A percentile compares a stretch with the other conserved stretches of the same genome.
phyloP scores from a whole-genome alignment of 2,113 vertebrate species.

The Caranx melampygus region DNA sequence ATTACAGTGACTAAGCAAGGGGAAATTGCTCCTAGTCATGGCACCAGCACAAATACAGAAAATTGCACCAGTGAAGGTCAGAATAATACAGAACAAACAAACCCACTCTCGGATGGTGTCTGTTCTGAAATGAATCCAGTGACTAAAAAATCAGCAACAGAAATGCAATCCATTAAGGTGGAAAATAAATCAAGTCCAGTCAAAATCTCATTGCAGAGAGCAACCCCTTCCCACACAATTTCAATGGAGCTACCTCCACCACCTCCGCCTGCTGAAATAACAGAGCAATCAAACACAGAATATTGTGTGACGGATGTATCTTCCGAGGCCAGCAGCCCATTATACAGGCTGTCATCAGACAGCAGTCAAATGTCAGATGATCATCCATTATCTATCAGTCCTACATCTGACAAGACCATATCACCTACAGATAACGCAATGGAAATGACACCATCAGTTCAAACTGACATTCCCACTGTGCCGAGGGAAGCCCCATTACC shows the following conservation, averaged over 20 bases:
- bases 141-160: constrained; percentile 4
- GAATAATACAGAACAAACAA: constrained; percentile 20
- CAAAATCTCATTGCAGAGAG: constrained; percentile 45
- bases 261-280: constrained; percentile 36
- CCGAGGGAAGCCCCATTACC: constrained; percentile 34
- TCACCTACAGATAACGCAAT: constrained; percentile 30
- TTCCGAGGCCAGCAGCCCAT: constrained; percentile 52
- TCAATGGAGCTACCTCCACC: constrained; percentile 49
- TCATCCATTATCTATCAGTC: constrained; percentile 49
- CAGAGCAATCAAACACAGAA: constrained; percentile 39
- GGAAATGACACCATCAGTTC: constrained; percentile 44
- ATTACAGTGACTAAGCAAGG: not conserved
- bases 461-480: constrained; percentile 19
- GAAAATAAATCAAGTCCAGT: constrained; percentile 53
- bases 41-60: constrained; percentile 1
- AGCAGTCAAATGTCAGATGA: constrained; percentile 59
- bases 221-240: constrained; percentile 7
- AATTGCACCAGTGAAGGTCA: not conserved
- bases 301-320: constrained; percentile 7
- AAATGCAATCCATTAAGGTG: constrained; percentile 1
- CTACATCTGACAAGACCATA: constrained; percentile 40
- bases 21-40: not conserved
- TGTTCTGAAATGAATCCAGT: not conserved
- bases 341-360: constrained; percentile 56
- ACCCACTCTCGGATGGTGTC: not conserved